Conservation (phyloP, 2,888 invertebrate species). For the Carpatolechia fugitivella region DNA sequence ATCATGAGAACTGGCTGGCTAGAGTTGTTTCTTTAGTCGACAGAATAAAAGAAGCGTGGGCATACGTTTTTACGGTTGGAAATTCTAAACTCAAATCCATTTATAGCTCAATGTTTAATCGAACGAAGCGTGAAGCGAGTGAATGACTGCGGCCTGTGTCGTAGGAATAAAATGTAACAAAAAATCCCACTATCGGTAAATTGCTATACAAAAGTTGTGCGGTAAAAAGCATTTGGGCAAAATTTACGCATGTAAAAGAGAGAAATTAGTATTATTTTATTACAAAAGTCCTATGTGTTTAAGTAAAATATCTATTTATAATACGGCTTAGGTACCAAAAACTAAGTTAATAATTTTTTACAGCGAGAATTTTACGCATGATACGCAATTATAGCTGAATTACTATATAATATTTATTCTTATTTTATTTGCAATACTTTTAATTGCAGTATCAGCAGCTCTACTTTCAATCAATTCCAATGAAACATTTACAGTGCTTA, state of each 20-base stretch:
- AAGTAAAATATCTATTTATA: too few species aligned
- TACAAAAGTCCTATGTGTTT: too few species aligned
- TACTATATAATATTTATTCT: too few species aligned
- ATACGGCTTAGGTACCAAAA: too few species aligned
- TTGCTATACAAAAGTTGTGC: conserved; percentile 56
- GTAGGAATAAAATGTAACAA: conserved; percentile 46
- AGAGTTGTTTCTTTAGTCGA: not conserved
- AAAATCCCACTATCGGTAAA: conserved; percentile 51
- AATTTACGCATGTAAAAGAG: not conserved
- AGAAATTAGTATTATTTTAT: not conserved
- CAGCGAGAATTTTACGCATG: not conserved
- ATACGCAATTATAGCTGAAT: too few species aligned
- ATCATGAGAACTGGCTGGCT: too few species aligned
- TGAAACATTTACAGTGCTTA: too few species aligned
- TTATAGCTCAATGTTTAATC: conserved; percentile 42
- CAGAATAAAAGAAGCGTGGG: not conserved
- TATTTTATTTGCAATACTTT: too few species aligned
- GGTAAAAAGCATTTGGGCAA: conserved; percentile 31
- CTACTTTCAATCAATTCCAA: too few species aligned
- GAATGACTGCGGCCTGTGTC: conserved; percentile 51
- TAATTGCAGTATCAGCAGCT: too few species aligned
- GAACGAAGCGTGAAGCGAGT: conserved; percentile 48
- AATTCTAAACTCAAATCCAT: conserved; percentile 15
- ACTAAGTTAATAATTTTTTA: too few species aligned
- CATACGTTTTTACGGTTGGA: not conserved